Base-by-base conservation (phyloP, 92 coral and sea anemone genomes). In the Porites evermanni region DNA sequence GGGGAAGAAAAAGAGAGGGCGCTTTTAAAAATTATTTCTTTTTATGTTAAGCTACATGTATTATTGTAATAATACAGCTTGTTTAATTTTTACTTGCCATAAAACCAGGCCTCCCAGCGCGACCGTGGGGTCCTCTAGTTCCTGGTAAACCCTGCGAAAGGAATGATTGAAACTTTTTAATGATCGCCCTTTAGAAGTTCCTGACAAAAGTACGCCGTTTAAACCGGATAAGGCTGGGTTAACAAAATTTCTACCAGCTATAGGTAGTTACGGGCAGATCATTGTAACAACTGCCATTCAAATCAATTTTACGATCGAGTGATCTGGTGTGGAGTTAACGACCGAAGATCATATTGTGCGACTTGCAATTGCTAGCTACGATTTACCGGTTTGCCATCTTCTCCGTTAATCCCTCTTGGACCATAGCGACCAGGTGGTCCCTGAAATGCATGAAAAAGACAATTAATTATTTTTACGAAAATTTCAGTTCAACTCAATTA, bases 101-200 rank as follows among this genome's bases (percentile, higher is more conserved):
- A 18, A 14, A 32, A 50, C 87, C 87, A 16, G 72, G 52, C 61
- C 72, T 83, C 50, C 87, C 87, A 73, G 3, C 60, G 1, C 6
- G 73, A n/a, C 87, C 87, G 21, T 2, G 51, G 11, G 76, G 76
- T 51, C 88, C 88, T 4, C 56, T 59, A n/a, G 56, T 16, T 24
- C 88, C 88, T 53, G 60, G 54, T 3, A 20, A 56, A 64, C 88
- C 88, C 88, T 84, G 26, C 58, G 68, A 56, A 32, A 18, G 26
- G 17, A 59, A 19, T 7, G 12, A 53, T 12, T 47, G 54, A 19
- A 59, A 75, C 8, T 56, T 56, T 1, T 12, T 56, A 11, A 56
- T 10, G 61, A 56, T 56, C 47, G 47, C 47, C 47, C 5, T 38
- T 38, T 38, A 38, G 47, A 4, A 38, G 47, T 38, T 38, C 47